These are phyloP conservation scores for Carapus acus DNA, from an alignment of 2,797 vertebrate species.

Conservation along the genomic window DNA sequence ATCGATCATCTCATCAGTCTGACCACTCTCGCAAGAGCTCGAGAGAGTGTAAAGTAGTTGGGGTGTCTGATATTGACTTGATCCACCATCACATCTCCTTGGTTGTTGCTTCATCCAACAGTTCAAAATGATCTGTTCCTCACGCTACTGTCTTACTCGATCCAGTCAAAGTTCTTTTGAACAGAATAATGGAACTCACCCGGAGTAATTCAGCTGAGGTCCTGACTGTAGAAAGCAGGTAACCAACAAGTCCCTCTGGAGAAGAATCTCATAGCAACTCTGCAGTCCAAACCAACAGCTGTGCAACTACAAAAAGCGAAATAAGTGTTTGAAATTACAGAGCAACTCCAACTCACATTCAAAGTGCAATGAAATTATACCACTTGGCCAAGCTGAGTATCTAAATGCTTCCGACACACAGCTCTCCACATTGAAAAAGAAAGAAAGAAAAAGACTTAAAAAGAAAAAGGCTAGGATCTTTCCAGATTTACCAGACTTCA, in stretches of 20 bases:
- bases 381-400: conserved; percentile 44
- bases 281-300: conserved; percentile 45
- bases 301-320: conserved; percentile 22
- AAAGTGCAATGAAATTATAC: background rate
- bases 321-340: conserved; percentile 6
- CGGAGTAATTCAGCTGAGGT: conserved; percentile 54
- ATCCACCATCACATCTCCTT: background rate
- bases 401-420: conserved; percentile 39
- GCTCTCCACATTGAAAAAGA: conserved; percentile 4
- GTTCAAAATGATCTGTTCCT: background rate
- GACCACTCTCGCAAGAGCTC: no score
- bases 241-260: conserved; percentile 12
- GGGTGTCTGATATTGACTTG: conserved; percentile 35
- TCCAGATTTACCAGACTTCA: no score
- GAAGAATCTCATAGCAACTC: conserved; percentile 30
- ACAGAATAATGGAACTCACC: conserved; percentile 70
- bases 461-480: no score
- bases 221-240: conserved; percentile 59
- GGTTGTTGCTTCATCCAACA: conserved; percentile 1
- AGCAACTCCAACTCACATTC: conserved; percentile 2
- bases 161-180: conserved; percentile 29
- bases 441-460: no score
- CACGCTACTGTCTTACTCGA: background rate
- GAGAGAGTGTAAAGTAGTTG: conserved; percentile 36
- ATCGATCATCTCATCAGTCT: conserved; percentile 8